Percentiles rank a stretch among this genome's conserved stretches.
Evolutionary conservation across 2,797 vertebrate genomes (phyloP).

Genomic region (Sebastes wilsoni): DNA sequence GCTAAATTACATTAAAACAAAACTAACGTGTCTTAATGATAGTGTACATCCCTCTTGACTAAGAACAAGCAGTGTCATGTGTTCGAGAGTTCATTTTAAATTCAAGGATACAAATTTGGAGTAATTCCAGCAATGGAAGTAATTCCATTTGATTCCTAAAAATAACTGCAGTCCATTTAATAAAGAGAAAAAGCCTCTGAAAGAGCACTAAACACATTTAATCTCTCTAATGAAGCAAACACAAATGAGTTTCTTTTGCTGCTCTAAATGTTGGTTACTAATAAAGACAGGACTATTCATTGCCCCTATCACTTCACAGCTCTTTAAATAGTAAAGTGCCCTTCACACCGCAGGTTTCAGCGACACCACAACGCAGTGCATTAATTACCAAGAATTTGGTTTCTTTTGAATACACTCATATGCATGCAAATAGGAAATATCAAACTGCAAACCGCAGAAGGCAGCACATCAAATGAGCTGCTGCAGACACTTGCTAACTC

Average conservation of each 20-base stretch:
- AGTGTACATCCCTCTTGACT: not conserved
- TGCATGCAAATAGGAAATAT: conserved; percentile 43
- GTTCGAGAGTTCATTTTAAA: not conserved
- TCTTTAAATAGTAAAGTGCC: not conserved
- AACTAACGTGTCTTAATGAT: not conserved
- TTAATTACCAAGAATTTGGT: not conserved
- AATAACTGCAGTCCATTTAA: not conserved
- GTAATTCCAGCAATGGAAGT: not conserved
- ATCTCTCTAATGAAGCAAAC: not conserved
- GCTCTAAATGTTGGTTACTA: not conserved
- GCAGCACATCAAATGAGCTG: conserved; percentile 23
- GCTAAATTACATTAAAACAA: not conserved
- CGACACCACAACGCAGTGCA: not conserved
- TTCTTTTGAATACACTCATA: not conserved
- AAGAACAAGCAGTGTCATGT: not conserved
- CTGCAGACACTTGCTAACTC: conserved; percentile 27
- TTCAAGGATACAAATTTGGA: not conserved
- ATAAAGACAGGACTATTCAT: not conserved
- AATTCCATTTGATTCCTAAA: not conserved
- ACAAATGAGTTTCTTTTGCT: not conserved
- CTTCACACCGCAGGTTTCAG: conserved; percentile 1
- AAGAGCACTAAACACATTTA: not conserved
- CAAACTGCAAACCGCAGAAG: conserved; percentile 61
- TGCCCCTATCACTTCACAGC: not conserved
- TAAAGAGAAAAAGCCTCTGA: not conserved